Conservation (phyloP, 2,888 invertebrate species). For the Bhutanitis thaidina region DNA sequence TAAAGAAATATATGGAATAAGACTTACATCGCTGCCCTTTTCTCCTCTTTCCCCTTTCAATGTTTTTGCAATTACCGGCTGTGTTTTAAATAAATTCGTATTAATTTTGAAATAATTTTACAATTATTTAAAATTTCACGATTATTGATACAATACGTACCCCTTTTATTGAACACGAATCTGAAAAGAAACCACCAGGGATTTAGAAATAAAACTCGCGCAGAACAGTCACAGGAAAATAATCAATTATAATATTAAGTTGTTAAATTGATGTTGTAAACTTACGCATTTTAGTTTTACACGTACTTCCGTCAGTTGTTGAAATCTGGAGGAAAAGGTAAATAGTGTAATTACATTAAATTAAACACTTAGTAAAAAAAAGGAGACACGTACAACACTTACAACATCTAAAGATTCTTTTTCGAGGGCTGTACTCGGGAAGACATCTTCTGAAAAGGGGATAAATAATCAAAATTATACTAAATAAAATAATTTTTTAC, state of each 20-base stretch:
- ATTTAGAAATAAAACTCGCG: too few species aligned
- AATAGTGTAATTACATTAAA: too few species aligned
- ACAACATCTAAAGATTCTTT: not conserved
- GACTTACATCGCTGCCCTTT: not conserved
- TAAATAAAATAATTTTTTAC: too few species aligned
- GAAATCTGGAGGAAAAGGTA: not conserved
- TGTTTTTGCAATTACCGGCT: too few species aligned
- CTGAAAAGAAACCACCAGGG: not conserved
- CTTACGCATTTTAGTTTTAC: conserved; percentile 3
- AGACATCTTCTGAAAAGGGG: not conserved
- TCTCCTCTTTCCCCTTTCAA: conserved; percentile 2
- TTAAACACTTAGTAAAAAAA: too few species aligned
- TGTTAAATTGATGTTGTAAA: not conserved
- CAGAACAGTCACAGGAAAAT: too few species aligned
- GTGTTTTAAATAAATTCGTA: too few species aligned
- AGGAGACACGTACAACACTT: not conserved
- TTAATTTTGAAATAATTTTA: not conserved
- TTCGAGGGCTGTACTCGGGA: not conserved
- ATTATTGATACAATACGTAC: conserved; percentile 1
- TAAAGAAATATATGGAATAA: too few species aligned
- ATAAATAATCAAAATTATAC: not conserved
- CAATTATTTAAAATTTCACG: not conserved
- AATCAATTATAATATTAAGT: not conserved
- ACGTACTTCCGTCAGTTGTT: not conserved
- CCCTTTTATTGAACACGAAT: conserved; percentile 7